Base-by-base conservation (phyloP, 2,797 vertebrate species). In the Distichodus sexfasciatus region DNA sequence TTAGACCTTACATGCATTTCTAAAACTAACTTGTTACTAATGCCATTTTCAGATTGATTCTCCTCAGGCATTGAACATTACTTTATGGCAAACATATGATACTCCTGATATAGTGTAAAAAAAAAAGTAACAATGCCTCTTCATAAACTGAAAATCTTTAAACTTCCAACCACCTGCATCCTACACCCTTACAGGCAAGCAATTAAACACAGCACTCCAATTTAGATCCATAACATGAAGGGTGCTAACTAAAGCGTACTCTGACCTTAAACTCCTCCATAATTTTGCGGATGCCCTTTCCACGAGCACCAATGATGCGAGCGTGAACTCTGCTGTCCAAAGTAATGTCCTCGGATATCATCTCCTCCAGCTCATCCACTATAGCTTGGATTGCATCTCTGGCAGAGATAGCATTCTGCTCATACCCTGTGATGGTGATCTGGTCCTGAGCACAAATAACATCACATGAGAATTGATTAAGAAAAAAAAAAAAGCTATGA, bases 231-330 rank as follows among this genome's bases (percentile, higher is more conserved):
- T 23, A 36, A 24, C 2, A 14, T 1, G 9, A 1, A 28, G 2
- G 23, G 1, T 11, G 48, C 7, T 1, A 8, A 1, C 15, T 38
- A 21, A 36, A 3, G 12, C 24, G 1, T 64, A n/a, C 24, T 47
- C 87, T 86, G 76, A 97, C 97, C 93, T 98, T 99, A 87, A 97
- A 99, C 69, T 99, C 97, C 26, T 99, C 97, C 97, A 98, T 99
- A 87, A 99, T 95, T 82, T 94, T 98, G 72, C 96, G 96, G 82
- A 99, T 96, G 81, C 95, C 96, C 84, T 98, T 99, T 61, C 97
- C 97, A 0, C 96, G 94, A 11, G 93, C 96, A 0, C 97, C 97
- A 0, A 99, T 99, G 72, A 99, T 95, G 74, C 97, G 95, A 1
- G 97, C 96, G 0, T 99, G 97, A 35, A 99, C 96, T 3, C 93